Evolutionary conservation across 2,888 invertebrate genomes (phyloP).

Genomic region (Portevinia maculata): DNA sequence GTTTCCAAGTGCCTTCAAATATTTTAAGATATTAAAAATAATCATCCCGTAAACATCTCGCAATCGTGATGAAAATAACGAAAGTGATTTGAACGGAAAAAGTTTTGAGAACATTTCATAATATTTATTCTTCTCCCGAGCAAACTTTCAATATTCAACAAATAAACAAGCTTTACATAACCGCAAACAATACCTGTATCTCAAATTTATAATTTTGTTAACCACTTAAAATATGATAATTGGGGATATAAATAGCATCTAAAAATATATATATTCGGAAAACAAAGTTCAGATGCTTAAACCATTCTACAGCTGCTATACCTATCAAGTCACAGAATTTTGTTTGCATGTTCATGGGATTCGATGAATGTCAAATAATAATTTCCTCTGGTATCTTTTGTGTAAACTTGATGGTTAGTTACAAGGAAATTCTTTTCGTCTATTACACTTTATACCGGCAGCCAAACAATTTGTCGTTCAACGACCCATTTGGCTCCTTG

Average conservation of each 20-base stretch:
- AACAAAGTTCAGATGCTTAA: constrained; percentile 25
- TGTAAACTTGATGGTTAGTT: constrained; percentile 28
- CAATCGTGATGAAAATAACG: neutral
- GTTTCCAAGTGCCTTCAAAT: neutral
- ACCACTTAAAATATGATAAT: constrained; percentile 42
- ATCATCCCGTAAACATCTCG: neutral
- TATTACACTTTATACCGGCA: constrained; percentile 2
- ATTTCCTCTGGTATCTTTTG: constrained; percentile 1
- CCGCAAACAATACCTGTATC: neutral
- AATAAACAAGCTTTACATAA: constrained; percentile 27
- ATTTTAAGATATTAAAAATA: neutral
- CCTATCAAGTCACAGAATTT: too few species aligned
- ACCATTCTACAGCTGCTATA: constrained; percentile 34
- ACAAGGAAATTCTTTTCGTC: neutral
- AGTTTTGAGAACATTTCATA: constrained; percentile 8
- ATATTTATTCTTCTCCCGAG: neutral
- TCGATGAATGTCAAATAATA: constrained; percentile 14
- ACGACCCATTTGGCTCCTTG: constrained; percentile 66
- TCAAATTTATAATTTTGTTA: constrained; percentile 9
- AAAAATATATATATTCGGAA: constrained; percentile 5
- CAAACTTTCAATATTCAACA: neutral
- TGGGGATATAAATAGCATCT: constrained; percentile 47
- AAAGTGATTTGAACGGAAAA: neutral
- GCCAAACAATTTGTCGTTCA: constrained; percentile 50
- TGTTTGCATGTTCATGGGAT: neutral